Percentiles rank a stretch among this genome's conserved stretches.
Evolutionary conservation across 2,888 invertebrate species (phyloP).

Genomic region (Pandemis cinnamomeana): DNA sequence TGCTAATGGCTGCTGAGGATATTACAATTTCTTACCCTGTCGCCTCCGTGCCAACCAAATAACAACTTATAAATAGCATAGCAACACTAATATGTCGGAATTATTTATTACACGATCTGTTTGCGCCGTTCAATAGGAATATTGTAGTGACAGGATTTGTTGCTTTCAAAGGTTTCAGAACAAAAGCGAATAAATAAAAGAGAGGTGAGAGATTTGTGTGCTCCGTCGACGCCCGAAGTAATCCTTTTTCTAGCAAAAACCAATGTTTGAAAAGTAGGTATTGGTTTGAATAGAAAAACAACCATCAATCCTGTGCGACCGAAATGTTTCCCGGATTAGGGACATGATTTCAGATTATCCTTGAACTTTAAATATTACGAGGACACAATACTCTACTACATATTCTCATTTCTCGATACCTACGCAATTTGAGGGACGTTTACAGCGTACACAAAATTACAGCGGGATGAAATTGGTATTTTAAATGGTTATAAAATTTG

Average conservation of each 20-base stretch:
- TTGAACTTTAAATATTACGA: background rate
- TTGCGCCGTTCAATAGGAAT: conserved; percentile 51
- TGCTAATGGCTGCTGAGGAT: conserved; percentile 72
- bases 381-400: background rate
- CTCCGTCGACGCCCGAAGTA: conserved; percentile 25
- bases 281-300: conserved; percentile 4
- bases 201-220: conserved; percentile 40
- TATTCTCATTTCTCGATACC: background rate
- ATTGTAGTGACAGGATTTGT: conserved; percentile 45
- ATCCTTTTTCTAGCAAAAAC: conserved; percentile 16
- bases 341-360: conserved; percentile 1
- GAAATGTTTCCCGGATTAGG: background rate
- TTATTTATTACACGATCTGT: conserved; percentile 47
- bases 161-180: conserved; percentile 47
- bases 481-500: conserved; percentile 22
- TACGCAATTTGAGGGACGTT: background rate
- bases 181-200: conserved; percentile 47
- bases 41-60: conserved; percentile 38
- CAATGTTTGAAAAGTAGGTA: background rate
- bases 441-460: background rate
- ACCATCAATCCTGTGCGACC: background rate
- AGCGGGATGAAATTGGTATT: conserved; percentile 3
- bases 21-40: conserved; percentile 72
- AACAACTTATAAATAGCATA: conserved; percentile 42
- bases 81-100: conserved; percentile 52